These are phyloP conservation scores for Pristionchus fissidentatus DNA, from an alignment of 2,888 invertebrate genomes.

Conservation along the genomic window DNA sequence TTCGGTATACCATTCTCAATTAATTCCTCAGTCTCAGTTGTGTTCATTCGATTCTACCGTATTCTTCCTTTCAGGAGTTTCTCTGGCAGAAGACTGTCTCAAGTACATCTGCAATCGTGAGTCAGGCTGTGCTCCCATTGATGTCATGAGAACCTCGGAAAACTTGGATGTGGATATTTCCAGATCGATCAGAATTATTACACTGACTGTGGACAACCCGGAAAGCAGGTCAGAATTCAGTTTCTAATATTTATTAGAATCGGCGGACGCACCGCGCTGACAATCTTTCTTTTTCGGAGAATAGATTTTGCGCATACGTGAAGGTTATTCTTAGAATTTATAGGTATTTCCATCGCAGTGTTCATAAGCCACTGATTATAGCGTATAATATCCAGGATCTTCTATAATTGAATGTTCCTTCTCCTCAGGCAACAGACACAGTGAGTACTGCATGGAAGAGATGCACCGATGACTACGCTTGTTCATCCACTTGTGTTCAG, in stretches of 20 bases:
- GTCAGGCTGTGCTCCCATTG: conserved; percentile 27
- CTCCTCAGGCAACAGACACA: conserved; percentile 55
- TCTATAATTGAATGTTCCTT: neutral
- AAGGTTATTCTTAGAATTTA: too few relatives aligned
- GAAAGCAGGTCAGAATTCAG: conserved; percentile 49
- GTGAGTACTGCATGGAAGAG: conserved; percentile 63
- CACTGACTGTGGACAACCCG: conserved; percentile 68
- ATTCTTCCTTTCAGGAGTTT: conserved; percentile 36
- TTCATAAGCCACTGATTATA: too few relatives aligned
- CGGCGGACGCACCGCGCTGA: too few relatives aligned
- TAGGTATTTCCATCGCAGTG: too few relatives aligned
- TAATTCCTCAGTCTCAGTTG: too few relatives aligned
- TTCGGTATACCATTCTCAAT: neutral
- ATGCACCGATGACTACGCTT: conserved; percentile 52
- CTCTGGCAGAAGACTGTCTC: neutral
- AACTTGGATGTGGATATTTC: conserved; percentile 33
- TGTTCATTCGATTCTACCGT: neutral
- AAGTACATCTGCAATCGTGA: conserved; percentile 17
- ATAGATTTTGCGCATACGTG: too few relatives aligned
- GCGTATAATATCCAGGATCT: too few relatives aligned
- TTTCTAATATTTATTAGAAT: too few relatives aligned
- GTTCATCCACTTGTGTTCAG: conserved; percentile 47
- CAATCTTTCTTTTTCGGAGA: too few relatives aligned
- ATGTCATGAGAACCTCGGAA: neutral
- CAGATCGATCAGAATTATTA: conserved; percentile 75